Percentiles rank a stretch among this genome's conserved stretches.
Conservation (phyloP, 1,140 invertebrate species). For the Lepidurus arcticus region DNA sequence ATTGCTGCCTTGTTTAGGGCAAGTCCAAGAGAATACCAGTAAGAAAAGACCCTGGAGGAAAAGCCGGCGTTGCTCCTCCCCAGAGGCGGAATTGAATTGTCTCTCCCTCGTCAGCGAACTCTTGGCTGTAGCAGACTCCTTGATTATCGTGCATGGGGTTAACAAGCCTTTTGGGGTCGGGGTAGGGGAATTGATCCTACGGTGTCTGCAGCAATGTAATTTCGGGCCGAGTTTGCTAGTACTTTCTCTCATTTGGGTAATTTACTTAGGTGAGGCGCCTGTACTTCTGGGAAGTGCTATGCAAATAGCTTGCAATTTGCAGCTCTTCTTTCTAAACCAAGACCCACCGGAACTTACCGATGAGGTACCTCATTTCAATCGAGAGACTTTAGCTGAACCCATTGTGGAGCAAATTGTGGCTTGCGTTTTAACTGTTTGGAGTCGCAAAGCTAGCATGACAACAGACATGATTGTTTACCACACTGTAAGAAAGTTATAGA, state of each 20-base stretch:
- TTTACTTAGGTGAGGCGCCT: not conserved
- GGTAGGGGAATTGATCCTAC: not conserved
- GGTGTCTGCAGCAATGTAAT: not conserved
- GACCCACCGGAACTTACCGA: not conserved
- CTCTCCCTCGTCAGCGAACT: not conserved
- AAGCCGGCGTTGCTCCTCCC: not conserved
- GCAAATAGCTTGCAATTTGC: not conserved
- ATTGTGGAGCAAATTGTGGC: not conserved
- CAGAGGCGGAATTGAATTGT: not conserved
- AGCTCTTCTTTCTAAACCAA: not conserved
- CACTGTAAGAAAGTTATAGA: not conserved
- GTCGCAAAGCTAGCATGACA: not conserved
- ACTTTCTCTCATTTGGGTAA: no score
- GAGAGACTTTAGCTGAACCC: not conserved
- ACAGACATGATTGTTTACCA: not conserved
- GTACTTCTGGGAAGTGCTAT: not conserved
- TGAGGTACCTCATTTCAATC: not conserved
- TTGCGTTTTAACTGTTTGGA: not conserved
- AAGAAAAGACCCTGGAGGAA: not conserved
- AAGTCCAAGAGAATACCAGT: not conserved
- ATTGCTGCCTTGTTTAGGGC: not conserved
- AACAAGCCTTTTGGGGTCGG: not conserved
- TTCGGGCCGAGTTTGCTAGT: not conserved
- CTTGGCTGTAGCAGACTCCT: not conserved
- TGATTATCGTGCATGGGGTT: not conserved